Evolutionary conservation across 2,888 invertebrate species (phyloP), one percentile per base, ranked within the genome.

Genomic region (Baronia brevicornis): DNA sequence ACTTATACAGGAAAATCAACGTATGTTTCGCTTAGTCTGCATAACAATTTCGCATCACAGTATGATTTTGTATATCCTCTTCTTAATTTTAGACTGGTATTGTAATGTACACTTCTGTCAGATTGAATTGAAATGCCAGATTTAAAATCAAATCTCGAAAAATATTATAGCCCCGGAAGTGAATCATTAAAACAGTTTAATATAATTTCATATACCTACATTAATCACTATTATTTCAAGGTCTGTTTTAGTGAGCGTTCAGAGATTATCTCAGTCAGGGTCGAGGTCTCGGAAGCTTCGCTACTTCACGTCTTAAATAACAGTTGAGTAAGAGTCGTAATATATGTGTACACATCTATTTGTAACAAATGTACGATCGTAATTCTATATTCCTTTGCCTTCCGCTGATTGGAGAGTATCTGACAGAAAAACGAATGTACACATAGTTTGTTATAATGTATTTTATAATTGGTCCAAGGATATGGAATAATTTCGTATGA

Each of bases 211-310:
- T 23, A 26, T n/a, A n/a, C n/a, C n/a, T 3, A 31, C 36, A 36
- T 36, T 23, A 36, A 31, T 36, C 36, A 36, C n/a, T 36, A 18
- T 6, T 3, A 30, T 5, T 27, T 8, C 31, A 31, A 36, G 36
- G 36, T 36, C 31, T 31, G 11, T 19, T 12, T 15, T 14, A 35
- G 36, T 31, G 31, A 36, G 27, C 36, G 31, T 31, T 30, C 21
- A n/a, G n/a, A n/a, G 13, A 3, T 33, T 8, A 19, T 15, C 22
- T 21, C 10, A 21, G 12, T 28, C 36, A 31, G 23, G 36, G 36
- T 31, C 36, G 35, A 25, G 35, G 25, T n/a, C 14, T n/a, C 20
- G 30, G 17, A 11, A 26, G 21, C 26, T 25, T 22, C n/a, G 26
- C 26, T 25, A 26, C 19, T 24, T 8, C 5, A 14, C 12, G 15